Evolutionary conservation across 1,140 invertebrate genomes (phyloP), one percentile per base, ranked within the genome.

Genomic region (Tetramorium simillimum): DNA sequence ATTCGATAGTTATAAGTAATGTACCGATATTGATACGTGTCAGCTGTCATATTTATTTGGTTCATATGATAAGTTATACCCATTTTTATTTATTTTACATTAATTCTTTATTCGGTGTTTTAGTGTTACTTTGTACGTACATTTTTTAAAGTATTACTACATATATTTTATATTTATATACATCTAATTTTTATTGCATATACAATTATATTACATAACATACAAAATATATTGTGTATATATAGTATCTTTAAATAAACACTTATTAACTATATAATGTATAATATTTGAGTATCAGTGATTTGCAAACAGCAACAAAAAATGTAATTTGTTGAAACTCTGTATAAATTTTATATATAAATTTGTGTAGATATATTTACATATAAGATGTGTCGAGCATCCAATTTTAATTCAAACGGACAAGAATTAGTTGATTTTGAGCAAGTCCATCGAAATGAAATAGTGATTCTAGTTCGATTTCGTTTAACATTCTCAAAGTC

Each of bases 201-300:
- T 49, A 56, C 16, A 40, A 56, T 37, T 40, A 56, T 16, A 21
- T 37, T 37, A 40, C 4, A 43, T 43, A 43, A 40, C n/a, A 43
- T 75, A 75, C 16, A 76, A 76, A 60, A 60, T 43, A 76, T 40
- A 24, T 56, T 2, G n/a, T 33, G 4, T 75, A 73, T 51, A 51
- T n/a, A 0, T n/a, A 0, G 18, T 56, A 1, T 49, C 2, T 77
- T 77, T 63, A 12, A 1, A 75, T 21, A 33, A 62, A n/a, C 6
- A 75, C 3, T 62, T 28, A 0, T 46, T 5, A 60, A 43, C 4
- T 62, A 7, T 69, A 69, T 28, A 70, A 40, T 28, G 21, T 63
- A 81, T 51, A 40, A 81, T 51, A 40, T 28, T 40, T 24, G 21
- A 46, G 21, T 80, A 51, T 67, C 21, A 18, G 14, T 53, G 10